phyloP scores from a whole-genome alignment of 2,797 vertebrate species.

The Poeciliopsis gracilis region DNA sequence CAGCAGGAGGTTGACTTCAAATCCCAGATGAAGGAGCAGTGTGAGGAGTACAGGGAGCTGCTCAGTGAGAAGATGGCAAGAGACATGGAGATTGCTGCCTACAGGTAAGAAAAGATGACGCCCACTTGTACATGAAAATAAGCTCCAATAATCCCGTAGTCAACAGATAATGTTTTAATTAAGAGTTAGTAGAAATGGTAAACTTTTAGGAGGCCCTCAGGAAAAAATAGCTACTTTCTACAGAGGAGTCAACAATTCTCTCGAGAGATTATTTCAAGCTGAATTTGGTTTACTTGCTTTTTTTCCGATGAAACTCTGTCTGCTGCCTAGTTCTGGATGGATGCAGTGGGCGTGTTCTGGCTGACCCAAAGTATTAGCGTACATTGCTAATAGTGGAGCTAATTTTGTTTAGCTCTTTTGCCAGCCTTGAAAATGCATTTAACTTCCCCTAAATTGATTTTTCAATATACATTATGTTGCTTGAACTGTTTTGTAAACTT shows the following conservation, averaged over 20 bases:
- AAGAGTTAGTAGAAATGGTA: not conserved
- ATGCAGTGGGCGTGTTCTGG: not conserved
- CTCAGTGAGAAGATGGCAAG: slow-evolving; percentile 81
- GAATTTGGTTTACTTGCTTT: not conserved
- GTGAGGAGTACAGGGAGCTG: slow-evolving; percentile 74
- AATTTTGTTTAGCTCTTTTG: not conserved
- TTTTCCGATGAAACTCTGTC: not conserved
- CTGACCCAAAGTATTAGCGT: not conserved
- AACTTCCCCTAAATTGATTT: not conserved
- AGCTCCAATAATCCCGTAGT: not conserved
- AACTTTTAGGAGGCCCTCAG: not conserved
- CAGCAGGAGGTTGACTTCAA: slow-evolving; percentile 66
- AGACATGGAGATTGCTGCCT: slow-evolving; percentile 81
- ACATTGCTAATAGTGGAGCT: not conserved
- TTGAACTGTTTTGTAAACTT: too few species aligned
- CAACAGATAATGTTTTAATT: not conserved
- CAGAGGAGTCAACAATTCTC: not conserved
- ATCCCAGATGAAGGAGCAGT: slow-evolving; percentile 77
- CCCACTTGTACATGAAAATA: not conserved
- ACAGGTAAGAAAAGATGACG: slow-evolving; percentile 68
- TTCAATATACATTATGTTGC: not conserved
- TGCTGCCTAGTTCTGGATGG: not conserved
- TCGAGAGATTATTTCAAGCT: not conserved
- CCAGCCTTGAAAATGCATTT: not conserved
- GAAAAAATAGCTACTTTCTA: not conserved